Evolutionary conservation across 1,140 invertebrate genomes (phyloP), one percentile per base, ranked within the genome.

Genomic region (Hycleus cichorii): DNA sequence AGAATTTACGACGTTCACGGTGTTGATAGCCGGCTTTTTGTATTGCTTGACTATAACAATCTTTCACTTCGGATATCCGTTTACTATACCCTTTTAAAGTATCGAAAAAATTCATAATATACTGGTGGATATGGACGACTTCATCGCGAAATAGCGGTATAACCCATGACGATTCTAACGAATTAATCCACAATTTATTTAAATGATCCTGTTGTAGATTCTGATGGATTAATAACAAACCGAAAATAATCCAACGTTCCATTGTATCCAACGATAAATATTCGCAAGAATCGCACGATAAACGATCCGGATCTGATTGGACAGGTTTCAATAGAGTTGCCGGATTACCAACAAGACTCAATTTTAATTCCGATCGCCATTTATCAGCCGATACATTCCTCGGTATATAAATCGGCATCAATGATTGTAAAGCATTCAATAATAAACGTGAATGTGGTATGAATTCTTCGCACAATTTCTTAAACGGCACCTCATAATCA

Each of bases 381-480:
- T 93, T 88, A 62, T 98, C 94, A 0, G 95, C 97, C 1, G 90
- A 85, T 11, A 97, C 77, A 77, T 98, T 98, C 65, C 95, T 82
- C 12, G 87, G 81, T 2, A 87, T 83, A 78, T 97, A 99, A 40
- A 98, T 83, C 57, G 86, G 80, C 71, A 86, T 87, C 7, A 99
- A 74, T 0, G 95, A 98, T 58, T 87, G 83, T 26, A 99, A 76
- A 9, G 94, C 94, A 69, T 84, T 87, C 32, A 83, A 82, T 8
- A 99, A 71, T 8, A 95, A 74, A 74, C 95, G 92, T 43, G 91
- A 84, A 76, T 99, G 95, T 0, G 94, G 93, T 26, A 93, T 84
- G 78, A 99, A 98, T 75, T 99, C 97, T 76, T 99, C 97, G 1
- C 90, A 87, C 0, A 99, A 78, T 71, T 98, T 98, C 72, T 96